phyloP scores from a whole-genome alignment of 2,888 invertebrate genomes.

The Andricus curvator region DNA sequence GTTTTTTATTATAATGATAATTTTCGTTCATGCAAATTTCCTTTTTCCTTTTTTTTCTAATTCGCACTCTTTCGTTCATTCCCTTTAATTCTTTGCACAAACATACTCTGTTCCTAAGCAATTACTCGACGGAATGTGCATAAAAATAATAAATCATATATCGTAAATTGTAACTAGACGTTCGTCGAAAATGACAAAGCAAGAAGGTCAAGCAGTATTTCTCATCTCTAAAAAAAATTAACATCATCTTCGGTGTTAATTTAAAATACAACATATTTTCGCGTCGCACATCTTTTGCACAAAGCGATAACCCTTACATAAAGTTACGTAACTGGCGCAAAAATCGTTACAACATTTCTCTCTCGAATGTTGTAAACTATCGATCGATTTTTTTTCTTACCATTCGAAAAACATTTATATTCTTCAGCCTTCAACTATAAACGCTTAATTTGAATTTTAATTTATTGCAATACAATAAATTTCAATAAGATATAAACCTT shows the following conservation, averaged over 20 bases:
- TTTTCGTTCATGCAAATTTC: constrained; percentile 23
- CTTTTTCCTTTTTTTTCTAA: constrained; percentile 1
- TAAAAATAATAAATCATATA: constrained; percentile 12
- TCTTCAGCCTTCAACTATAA: not conserved
- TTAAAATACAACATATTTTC: constrained; percentile 10
- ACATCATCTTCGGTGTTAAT: constrained; percentile 12
- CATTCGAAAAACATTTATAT: not conserved
- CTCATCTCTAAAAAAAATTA: constrained; percentile 31
- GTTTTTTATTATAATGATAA: constrained; percentile 26
- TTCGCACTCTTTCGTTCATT: constrained; percentile 31
- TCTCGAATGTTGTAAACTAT: not conserved
- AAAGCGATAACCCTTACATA: constrained; percentile 33
- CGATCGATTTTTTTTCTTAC: not conserved
- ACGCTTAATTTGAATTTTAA: not conserved
- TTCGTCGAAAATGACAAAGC: constrained; percentile 33
- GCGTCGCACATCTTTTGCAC: not conserved
- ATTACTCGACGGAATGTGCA: constrained; percentile 39
- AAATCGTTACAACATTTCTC: constrained; percentile 1
- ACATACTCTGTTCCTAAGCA: constrained; percentile 16
- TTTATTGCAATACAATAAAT: constrained; percentile 6
- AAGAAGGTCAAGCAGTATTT: constrained; percentile 31
- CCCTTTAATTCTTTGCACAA: constrained; percentile 32
- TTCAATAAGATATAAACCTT: constrained; percentile 2
- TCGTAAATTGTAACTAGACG: constrained; percentile 33
- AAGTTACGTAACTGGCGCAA: constrained; percentile 25